Evolutionary conservation across 2,888 invertebrate genomes (phyloP).

Genomic region (Sepiola atlantica): DNA sequence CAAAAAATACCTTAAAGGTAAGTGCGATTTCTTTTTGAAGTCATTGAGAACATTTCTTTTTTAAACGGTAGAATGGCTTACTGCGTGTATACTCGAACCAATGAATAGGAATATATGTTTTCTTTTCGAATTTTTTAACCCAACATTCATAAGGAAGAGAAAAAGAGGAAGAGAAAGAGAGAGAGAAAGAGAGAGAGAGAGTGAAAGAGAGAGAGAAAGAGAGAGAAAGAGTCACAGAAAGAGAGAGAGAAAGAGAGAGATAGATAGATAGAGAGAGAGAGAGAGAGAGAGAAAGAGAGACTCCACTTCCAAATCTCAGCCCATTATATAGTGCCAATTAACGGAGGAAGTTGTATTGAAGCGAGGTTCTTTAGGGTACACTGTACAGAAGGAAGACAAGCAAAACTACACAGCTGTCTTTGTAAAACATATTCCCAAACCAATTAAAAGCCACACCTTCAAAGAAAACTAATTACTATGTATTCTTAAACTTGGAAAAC

Average conservation of each 20-base stretch:
- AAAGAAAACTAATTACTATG: not conserved
- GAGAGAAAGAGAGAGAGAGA: no score
- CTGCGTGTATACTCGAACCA: not conserved
- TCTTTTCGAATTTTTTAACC: no score
- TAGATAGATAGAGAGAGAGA: no score
- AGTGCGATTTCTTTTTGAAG: not conserved
- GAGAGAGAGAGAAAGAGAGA: not conserved
- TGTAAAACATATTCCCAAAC: not conserved
- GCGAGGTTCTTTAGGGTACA: not conserved
- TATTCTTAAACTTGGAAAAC: not conserved
- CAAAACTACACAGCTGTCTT: not conserved
- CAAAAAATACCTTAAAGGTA: no score
- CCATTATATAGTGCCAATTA: not conserved
- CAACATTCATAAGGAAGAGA: no score
- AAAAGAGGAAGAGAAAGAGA: no score
- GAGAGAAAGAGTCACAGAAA: no score
- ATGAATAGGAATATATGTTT: not conserved
- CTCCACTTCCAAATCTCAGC: not conserved
- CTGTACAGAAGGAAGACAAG: not conserved
- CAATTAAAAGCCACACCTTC: not conserved
- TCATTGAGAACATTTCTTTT: not conserved
- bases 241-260: no score
- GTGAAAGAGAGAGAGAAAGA: not conserved
- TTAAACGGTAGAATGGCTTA: not conserved
- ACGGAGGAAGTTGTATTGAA: not conserved